Conservation (phyloP, 2,888 invertebrate species). For the Pammene fasciana region DNA sequence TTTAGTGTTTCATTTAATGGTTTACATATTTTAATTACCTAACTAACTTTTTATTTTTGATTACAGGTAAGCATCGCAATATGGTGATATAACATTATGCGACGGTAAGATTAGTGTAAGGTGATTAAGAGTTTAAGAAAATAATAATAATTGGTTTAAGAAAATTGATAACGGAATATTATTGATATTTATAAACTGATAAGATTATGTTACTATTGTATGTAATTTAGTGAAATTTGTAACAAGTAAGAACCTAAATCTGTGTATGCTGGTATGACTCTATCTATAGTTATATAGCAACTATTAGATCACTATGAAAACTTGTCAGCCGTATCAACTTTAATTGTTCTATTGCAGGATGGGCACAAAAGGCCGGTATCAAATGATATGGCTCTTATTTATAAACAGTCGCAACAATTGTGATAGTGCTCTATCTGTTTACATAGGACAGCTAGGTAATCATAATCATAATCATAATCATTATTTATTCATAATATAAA, state of each 20-base stretch:
- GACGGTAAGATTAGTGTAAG: slow-evolving; percentile 19
- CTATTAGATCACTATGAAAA: not conserved
- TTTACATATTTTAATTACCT: slow-evolving; percentile 4
- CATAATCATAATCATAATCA: too few species aligned
- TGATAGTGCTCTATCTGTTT: too few species aligned
- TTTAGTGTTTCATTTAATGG: not conserved
- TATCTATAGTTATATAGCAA: not conserved
- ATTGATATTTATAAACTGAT: too few species aligned
- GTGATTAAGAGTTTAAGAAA: not conserved
- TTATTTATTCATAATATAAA: too few species aligned
- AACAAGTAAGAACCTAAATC: too few species aligned
- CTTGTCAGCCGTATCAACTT: not conserved
- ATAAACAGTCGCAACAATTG: not conserved
- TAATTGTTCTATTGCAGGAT: slow-evolving; percentile 6
- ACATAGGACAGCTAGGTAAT: too few species aligned
- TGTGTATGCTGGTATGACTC: not conserved
- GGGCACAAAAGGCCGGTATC: not conserved
- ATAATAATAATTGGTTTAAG: not conserved
- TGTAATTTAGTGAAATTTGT: too few species aligned
- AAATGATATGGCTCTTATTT: slow-evolving; percentile 2
- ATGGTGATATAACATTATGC: not conserved
- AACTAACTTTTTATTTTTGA: slow-evolving; percentile 40
- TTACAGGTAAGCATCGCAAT: slow-evolving; percentile 55
- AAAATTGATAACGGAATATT: too few species aligned
- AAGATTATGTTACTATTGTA: too few species aligned